A percentile compares a stretch with the other conserved stretches of the same genome.
Conservation (phyloP, 1,140 invertebrate species). For the Cryptotermes secundus region DNA sequence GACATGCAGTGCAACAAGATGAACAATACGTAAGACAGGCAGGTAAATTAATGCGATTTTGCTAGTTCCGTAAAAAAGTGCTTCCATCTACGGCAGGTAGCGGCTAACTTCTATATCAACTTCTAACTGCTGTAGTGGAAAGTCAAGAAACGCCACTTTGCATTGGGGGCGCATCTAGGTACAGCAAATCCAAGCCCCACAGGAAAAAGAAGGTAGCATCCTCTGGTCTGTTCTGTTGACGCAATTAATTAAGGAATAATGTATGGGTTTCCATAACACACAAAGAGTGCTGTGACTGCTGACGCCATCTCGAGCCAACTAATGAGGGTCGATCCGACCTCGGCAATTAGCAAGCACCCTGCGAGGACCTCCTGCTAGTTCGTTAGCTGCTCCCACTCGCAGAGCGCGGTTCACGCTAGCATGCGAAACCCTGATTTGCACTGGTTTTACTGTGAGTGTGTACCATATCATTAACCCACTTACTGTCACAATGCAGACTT, state of each 20-base stretch:
- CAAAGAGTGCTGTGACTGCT: neutral
- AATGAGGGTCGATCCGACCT: conserved; percentile 3
- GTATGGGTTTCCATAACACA: conserved; percentile 9
- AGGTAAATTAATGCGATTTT: too few relatives aligned
- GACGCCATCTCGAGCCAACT: neutral
- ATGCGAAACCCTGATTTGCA: neutral
- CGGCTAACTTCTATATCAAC: too few relatives aligned
- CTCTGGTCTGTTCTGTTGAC: neutral
- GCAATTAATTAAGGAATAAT: conserved; percentile 3
- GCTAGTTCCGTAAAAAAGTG: too few relatives aligned
- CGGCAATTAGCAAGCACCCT: neutral
- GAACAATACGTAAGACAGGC: too few relatives aligned
- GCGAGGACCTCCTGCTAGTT: neutral
- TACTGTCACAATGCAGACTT: too few relatives aligned
- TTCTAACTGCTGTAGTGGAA: neutral
- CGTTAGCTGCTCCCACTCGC: neutral
- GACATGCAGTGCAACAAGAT: too few relatives aligned
- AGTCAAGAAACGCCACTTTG: neutral
- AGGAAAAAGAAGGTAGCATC: neutral
- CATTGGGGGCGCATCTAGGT: neutral
- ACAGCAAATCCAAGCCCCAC: neutral
- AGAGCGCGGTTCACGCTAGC: neutral
- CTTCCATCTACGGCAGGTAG: too few relatives aligned
- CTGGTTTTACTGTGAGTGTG: too few relatives aligned
- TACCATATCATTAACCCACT: too few relatives aligned